Evolutionary conservation across 2,888 invertebrate species (phyloP).

Genomic region (Dasysyrphus tricinctus): DNA sequence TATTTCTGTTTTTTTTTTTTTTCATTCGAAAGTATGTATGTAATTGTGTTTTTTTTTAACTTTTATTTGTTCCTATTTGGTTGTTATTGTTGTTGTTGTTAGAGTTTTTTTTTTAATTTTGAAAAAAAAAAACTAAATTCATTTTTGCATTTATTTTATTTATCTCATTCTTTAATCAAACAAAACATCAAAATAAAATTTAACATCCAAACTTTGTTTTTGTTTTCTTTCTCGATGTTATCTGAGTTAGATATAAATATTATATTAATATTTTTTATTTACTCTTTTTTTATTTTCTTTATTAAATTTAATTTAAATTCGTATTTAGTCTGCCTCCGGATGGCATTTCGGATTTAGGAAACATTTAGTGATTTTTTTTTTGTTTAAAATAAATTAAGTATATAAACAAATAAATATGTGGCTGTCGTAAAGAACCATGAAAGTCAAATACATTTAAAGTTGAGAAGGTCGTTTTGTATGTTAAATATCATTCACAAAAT

Average conservation of each 20-base stretch:
- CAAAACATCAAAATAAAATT: constrained; percentile 2
- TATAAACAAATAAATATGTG: not conserved
- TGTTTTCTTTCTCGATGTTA: constrained; percentile 64
- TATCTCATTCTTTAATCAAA: constrained; percentile 33
- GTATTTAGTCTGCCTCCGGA: constrained; percentile 72
- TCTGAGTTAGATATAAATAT: constrained; percentile 47
- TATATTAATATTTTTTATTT: constrained; percentile 34
- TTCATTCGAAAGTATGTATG: constrained; percentile 62
- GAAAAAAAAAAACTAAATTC: constrained; percentile 45
- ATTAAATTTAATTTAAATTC: constrained; percentile 74
- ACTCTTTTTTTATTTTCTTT: constrained; percentile 35
- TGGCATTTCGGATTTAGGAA: constrained; percentile 74
- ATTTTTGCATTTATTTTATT: constrained; percentile 26
- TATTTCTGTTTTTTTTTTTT: constrained; percentile 33
- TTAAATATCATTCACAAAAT: no score
- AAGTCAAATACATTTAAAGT: no score
- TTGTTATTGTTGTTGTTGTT: constrained; percentile 21
- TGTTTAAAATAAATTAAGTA: constrained; percentile 25
- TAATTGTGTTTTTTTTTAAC: constrained; percentile 44
- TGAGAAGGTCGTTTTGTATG: no score
- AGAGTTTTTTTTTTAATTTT: constrained; percentile 41
- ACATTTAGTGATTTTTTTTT: constrained; percentile 55
- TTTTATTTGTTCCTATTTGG: constrained; percentile 44
- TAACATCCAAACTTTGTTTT: constrained; percentile 62
- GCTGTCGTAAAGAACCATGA: no score